phyloP scores from a whole-genome alignment of 64 coral and sea anemone species.

The Anthopleura sola region DNA sequence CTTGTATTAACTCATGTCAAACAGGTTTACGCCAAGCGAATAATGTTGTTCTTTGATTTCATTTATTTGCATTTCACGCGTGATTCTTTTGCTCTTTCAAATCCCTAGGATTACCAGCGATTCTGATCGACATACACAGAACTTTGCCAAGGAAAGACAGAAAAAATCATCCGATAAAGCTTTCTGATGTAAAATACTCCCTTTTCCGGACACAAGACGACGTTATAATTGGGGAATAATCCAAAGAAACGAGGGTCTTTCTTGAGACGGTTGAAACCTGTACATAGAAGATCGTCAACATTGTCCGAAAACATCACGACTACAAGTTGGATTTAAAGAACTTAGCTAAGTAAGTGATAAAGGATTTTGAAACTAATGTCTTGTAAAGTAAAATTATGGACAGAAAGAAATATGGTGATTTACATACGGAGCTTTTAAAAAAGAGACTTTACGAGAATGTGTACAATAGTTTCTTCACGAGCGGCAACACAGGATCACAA shows the following conservation, averaged over 20 bases:
- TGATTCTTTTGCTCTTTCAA: conserved; percentile 20
- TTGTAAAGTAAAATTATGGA: conserved; percentile 36
- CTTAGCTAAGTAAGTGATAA: background rate
- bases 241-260: conserved; percentile 23
- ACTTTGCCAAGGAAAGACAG: background rate
- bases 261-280: background rate
- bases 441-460: conserved; percentile 68
- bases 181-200: background rate
- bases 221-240: background rate
- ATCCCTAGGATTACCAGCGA: conserved; percentile 5
- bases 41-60: conserved; percentile 38
- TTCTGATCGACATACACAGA: background rate
- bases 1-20: conserved; percentile 66
- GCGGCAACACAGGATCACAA: conserved; percentile 3
- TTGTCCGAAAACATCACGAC: background rate
- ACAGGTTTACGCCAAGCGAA: conserved; percentile 34
- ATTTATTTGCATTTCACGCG: conserved; percentile 44
- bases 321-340: background rate
- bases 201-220: background rate
- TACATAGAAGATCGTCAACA: conserved; percentile 8
- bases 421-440: conserved; percentile 58
- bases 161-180: background rate
- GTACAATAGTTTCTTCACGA: conserved; percentile 45
- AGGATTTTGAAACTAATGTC: background rate
- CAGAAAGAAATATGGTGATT: conserved; percentile 33